Conservation (phyloP, 2,113 vertebrate genomes). For the Ameiurus melas region DNA sequence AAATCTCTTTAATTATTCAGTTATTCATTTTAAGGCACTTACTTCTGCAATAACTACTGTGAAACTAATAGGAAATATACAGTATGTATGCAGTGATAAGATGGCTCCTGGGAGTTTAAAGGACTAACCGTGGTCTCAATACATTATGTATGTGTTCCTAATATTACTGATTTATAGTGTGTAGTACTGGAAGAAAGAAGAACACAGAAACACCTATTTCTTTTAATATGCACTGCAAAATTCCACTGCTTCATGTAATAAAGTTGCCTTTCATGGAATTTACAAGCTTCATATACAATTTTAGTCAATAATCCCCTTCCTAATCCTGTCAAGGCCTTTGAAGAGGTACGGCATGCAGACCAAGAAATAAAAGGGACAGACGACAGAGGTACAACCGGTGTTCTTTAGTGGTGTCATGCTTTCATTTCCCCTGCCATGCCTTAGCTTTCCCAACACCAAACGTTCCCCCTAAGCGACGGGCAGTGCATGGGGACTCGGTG, state of each 20-base stretch:
- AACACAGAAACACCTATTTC: background rate
- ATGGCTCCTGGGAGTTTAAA: background rate
- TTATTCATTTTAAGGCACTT: background rate
- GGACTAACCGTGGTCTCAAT: background rate
- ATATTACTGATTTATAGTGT: background rate
- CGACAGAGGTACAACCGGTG: background rate
- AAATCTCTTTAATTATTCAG: background rate
- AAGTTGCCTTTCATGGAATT: background rate
- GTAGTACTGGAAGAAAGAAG: background rate
- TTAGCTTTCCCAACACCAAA: background rate
- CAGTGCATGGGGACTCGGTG: background rate
- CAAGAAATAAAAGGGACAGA: background rate
- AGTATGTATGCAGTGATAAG: background rate
- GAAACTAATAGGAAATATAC: background rate
- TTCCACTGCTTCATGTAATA: background rate
- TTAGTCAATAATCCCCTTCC: slow-evolving; percentile 23
- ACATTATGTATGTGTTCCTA: background rate
- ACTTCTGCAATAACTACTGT: background rate
- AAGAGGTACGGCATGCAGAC: background rate
- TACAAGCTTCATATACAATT: background rate
- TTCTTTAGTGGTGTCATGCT: background rate
- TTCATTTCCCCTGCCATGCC: background rate
- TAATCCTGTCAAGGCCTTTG: background rate
- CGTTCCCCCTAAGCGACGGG: background rate
- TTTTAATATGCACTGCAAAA: background rate